Conservation (phyloP, 2,797 vertebrate genomes). For the Falco berigora region DNA sequence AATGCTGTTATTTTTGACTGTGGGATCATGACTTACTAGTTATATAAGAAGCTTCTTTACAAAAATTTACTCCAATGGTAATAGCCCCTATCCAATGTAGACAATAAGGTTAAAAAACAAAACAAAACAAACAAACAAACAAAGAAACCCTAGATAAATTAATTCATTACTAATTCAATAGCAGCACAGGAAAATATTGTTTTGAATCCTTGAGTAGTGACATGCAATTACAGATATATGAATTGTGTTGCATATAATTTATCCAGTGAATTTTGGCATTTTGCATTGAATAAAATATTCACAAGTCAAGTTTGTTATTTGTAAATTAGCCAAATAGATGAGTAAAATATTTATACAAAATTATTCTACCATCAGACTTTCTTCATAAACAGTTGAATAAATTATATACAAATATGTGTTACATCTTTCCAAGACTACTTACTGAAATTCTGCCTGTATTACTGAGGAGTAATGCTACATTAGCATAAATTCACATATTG, state of each 20-base stretch:
- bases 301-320: conserved; percentile 1
- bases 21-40: not conserved
- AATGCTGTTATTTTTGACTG: not conserved
- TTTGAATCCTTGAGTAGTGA: not conserved
- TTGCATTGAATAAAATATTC: conserved; percentile 22
- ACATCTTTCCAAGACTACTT: not conserved
- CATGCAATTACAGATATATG: not conserved
- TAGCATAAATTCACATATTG: not conserved
- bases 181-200: not conserved
- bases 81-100: not conserved
- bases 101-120: not conserved
- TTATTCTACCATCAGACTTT: not conserved
- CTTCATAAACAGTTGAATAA: conserved; percentile 2
- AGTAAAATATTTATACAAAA: conserved; percentile 38
- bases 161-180: not conserved
- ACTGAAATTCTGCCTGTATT: not conserved
- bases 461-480: not conserved
- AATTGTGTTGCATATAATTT: not conserved
- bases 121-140: not conserved
- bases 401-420: conserved; percentile 1
- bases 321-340: conserved; percentile 12
- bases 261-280: not conserved
- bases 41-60: not conserved
- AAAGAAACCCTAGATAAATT: not conserved
- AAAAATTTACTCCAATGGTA: not conserved